A percentile compares a stretch with the other conserved stretches of the same genome.
Conservation (phyloP, 2,888 invertebrate species). For the Trisateles emortualis region DNA sequence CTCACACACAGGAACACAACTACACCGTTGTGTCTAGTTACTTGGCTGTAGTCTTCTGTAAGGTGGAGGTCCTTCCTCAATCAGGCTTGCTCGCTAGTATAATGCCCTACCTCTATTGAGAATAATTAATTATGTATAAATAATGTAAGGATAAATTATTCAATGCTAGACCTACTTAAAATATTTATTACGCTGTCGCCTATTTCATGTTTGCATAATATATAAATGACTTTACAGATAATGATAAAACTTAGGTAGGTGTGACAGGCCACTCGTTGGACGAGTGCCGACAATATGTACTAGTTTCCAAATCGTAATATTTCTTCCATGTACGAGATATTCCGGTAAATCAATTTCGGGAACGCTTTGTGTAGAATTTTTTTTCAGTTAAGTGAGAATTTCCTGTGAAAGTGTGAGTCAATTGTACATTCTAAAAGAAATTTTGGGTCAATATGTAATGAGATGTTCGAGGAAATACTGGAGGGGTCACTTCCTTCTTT, state of each 20-base stretch:
- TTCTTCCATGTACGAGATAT: constrained; percentile 39
- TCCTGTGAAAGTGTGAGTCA: constrained; percentile 49
- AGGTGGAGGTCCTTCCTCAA: too few species aligned
- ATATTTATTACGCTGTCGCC: background rate
- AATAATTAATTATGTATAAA: too few species aligned
- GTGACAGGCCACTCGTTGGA: constrained; percentile 44
- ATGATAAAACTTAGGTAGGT: constrained; percentile 37
- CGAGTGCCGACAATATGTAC: constrained; percentile 45
- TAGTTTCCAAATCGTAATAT: constrained; percentile 36
- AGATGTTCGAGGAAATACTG: constrained; percentile 25
- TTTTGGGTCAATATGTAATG: constrained; percentile 29
- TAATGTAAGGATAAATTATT: background rate
- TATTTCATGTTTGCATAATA: background rate
- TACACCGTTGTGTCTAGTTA: too few species aligned
- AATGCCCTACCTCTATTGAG: too few species aligned
- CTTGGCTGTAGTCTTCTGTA: too few species aligned
- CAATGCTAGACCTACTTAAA: background rate
- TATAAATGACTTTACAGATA: constrained; percentile 7
- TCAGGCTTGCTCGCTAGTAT: too few species aligned
- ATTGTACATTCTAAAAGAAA: constrained; percentile 38
- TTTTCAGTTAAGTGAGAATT: constrained; percentile 41
- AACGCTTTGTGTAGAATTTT: constrained; percentile 36
- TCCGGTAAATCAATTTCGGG: constrained; percentile 44
- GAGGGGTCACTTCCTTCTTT: constrained; percentile 20
- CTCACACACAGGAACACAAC: too few species aligned